Evolutionary conservation across 1,140 invertebrate genomes (phyloP), one percentile per base, ranked within the genome.

Genomic region (Lepidurus arcticus): DNA sequence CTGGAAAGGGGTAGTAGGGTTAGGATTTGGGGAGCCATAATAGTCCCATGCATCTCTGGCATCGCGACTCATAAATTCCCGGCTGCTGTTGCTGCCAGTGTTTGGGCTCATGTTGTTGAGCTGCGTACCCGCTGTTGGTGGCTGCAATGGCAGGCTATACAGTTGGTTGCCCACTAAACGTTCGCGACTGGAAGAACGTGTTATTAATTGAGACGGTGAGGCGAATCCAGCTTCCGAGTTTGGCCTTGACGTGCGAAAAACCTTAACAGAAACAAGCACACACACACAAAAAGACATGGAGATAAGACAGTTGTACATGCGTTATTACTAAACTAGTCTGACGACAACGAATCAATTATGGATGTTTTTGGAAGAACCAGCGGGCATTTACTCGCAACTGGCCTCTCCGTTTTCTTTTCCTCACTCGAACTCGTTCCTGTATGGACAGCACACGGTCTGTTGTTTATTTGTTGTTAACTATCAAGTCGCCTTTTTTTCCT

Each of bases 1-100:
- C 76, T 65, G 24, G 44, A 47, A 44, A 65, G 74, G 73, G n/a
- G 53, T 53, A 8, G 53, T 42, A n/a, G 21, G 76, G 77, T 44
- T 21, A 78, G 81, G 65, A 80, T 81, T 13, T 16, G 77, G 78
- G 53, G 43, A 76, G 42, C 78, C 79, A 75, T 81, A 77, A 44
- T 81, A 79, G 47, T 81, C 76, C 75, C 79, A 77, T 44, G 80
- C 75, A 79, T 81, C 79, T 80, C 81, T 73, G 79, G 79, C 76
- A 78, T 76, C 75, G 76, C 81, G 74, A 75, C 74, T 73, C 79
- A 79, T 75, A 76, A 79, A 65, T 73, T 79, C 76, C 44, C 78
- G 65, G 76, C 75, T 79, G 78, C 65, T 81, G 80, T 16, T 80
- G 78, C 74, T 81, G 81, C 44, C 79, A 79, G 65, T 81, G 80